Percentiles rank a stretch among this genome's conserved stretches.
Conservation (phyloP, 2,113 vertebrate genomes). For the Phrynocephalus versicolor region DNA sequence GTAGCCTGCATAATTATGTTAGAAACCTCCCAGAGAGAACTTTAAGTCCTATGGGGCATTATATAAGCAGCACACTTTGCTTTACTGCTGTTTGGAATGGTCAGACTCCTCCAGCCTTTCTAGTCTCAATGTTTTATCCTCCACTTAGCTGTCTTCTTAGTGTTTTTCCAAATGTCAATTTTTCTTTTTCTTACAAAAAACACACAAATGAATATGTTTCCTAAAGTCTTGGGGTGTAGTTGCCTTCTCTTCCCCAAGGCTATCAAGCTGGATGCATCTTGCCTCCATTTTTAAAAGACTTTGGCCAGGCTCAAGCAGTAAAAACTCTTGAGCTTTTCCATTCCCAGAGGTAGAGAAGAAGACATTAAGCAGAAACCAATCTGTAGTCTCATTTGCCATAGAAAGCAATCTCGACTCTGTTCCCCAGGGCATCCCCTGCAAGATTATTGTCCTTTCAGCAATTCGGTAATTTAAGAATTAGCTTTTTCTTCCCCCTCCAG, state of each 20-base stretch:
- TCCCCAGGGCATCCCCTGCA: conserved; percentile 16
- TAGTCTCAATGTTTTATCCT: background rate
- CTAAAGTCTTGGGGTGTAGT: background rate
- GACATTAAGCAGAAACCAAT: conserved; percentile 30
- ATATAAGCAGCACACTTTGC: background rate
- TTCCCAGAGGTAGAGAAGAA: conserved; percentile 6
- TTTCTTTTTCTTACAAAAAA: background rate
- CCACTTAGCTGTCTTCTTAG: background rate
- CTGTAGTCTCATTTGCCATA: conserved; percentile 17
- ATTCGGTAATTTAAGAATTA: conserved; percentile 59
- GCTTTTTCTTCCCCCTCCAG: conserved; percentile 30
- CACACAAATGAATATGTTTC: background rate
- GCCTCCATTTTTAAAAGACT: background rate
- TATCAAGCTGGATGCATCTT: background rate
- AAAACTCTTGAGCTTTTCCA: conserved; percentile 7
- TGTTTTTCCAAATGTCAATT: background rate
- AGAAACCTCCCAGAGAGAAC: too few relatives aligned
- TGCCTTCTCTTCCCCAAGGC: background rate
- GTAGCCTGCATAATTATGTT: too few relatives aligned
- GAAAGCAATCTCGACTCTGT: conserved; percentile 41
- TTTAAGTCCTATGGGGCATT: too few relatives aligned
- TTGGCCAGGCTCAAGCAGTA: background rate
- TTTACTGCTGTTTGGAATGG: background rate
- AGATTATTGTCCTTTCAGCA: conserved; percentile 56
- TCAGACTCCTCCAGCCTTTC: background rate